Percentiles rank a stretch among this genome's conserved stretches.
Evolutionary conservation across 64 coral and sea anemone genomes (phyloP).

Genomic region (Anthopleura sola): DNA sequence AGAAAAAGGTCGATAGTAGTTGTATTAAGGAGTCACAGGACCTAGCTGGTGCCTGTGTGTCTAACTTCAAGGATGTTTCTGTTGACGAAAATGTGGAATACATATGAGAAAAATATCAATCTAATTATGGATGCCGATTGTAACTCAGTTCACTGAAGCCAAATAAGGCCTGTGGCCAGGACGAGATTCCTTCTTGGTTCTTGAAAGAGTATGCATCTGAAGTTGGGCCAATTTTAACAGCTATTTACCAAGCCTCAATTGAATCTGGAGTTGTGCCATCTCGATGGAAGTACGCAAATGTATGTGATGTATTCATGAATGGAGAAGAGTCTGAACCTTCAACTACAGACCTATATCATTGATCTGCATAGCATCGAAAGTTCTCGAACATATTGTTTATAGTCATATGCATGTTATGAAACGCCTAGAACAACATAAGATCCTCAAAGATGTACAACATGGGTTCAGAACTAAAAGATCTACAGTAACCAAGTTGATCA

Average conservation of each 20-base stretch:
- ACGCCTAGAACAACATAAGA: neutral
- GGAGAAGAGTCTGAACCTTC: too few relatives aligned
- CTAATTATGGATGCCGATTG: too few relatives aligned
- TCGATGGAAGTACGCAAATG: constrained; percentile 25
- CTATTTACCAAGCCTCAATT: constrained; percentile 37
- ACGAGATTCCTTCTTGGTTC: constrained; percentile 54
- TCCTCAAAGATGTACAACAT: neutral
- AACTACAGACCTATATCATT: too few relatives aligned
- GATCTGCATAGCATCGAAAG: too few relatives aligned
- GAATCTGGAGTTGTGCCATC: constrained; percentile 6
- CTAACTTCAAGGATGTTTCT: too few relatives aligned
- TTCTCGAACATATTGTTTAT: too few relatives aligned
- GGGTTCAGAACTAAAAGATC: neutral
- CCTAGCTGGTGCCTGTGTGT: too few relatives aligned
- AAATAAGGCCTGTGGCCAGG: constrained; percentile 26
- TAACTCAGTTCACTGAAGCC: constrained; percentile 31
- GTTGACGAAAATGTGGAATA: too few relatives aligned
- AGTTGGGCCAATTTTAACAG: constrained; percentile 33
- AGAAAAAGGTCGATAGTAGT: too few relatives aligned
- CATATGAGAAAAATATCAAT: too few relatives aligned
- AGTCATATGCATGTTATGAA: neutral
- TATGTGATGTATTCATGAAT: neutral
- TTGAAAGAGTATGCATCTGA: constrained; percentile 32
- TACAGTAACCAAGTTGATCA: constrained; percentile 16
- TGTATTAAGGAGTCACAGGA: too few relatives aligned